phyloP scores from a whole-genome alignment of 2,797 vertebrate species.

The Acanthurus tractus region DNA sequence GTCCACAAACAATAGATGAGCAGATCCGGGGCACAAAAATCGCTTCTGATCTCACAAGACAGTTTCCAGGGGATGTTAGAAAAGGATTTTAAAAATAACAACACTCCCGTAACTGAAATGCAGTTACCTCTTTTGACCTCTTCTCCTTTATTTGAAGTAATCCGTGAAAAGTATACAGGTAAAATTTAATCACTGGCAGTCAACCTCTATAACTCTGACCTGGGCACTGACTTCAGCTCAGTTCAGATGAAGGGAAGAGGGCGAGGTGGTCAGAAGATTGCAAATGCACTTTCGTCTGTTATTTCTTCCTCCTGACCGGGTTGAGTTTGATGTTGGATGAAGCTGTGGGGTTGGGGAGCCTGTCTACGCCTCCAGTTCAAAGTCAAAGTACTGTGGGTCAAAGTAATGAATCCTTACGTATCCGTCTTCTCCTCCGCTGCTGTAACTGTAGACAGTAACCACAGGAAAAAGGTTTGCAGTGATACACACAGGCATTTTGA shows the following conservation, averaged over 20 bases:
- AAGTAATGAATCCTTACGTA: constrained; percentile 98
- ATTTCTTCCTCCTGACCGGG: constrained; percentile 31
- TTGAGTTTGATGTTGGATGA: constrained; percentile 18
- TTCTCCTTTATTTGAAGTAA: constrained; percentile 42
- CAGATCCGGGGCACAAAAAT: constrained; percentile 43
- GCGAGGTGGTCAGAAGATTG: not conserved
- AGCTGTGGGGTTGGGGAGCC: constrained; percentile 1
- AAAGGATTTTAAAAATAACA: constrained; percentile 5
- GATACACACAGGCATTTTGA: not conserved
- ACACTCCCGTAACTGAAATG: not conserved
- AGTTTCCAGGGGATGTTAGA: constrained; percentile 27
- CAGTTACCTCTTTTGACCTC: not conserved
- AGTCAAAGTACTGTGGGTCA: constrained; percentile 97
- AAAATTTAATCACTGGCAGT: not conserved
- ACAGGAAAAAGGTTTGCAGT: not conserved
- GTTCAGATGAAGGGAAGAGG: constrained; percentile 34
- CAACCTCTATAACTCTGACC: not conserved
- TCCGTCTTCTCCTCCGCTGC: constrained; percentile 97
- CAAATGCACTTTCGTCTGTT: not conserved
- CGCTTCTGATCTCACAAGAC: not conserved
- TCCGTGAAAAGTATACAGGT: constrained; percentile 3
- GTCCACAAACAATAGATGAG: constrained; percentile 29
- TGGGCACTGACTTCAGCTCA: constrained; percentile 14
- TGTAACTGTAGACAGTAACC: constrained; percentile 88
- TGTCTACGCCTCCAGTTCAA: constrained; percentile 92